Percentiles rank a stretch among this genome's conserved stretches.
Evolutionary conservation across 2,797 vertebrate genomes (phyloP).

Genomic region (Coregonus ussuriensis): DNA sequence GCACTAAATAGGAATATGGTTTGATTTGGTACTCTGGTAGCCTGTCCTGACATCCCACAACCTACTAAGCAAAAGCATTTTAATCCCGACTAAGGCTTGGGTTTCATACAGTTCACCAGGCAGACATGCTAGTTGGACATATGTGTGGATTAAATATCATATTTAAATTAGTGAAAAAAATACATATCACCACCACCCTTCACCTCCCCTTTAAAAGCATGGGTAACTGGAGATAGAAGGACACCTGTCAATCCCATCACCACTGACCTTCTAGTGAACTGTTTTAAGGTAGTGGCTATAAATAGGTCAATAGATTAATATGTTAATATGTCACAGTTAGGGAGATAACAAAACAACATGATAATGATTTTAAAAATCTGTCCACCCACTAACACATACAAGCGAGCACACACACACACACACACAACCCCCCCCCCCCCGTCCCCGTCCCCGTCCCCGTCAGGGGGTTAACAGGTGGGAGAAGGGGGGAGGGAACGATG

Average conservation of each 20-base stretch:
- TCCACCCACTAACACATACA: conserved; percentile 3
- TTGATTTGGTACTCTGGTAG: neutral
- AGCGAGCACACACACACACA: too few species aligned
- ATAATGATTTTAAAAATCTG: conserved; percentile 44
- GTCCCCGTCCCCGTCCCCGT: conserved; percentile 23
- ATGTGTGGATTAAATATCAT: conserved; percentile 59
- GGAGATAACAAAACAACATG: conserved; percentile 31
- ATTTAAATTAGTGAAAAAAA: conserved; percentile 72
- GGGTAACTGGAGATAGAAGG: conserved; percentile 55
- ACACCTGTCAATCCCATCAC: conserved; percentile 56
- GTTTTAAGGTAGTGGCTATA: conserved; percentile 63
- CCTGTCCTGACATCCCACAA: conserved; percentile 54
- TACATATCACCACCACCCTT: conserved; percentile 48
- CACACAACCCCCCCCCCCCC: too few species aligned
- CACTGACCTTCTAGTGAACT: conserved; percentile 52
- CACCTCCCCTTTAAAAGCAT: conserved; percentile 41
- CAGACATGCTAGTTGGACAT: conserved; percentile 72
- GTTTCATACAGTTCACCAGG: conserved; percentile 74
- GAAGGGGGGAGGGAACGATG: neutral
- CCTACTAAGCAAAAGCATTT: conserved; percentile 73
- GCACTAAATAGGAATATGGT: neutral
- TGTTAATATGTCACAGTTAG: conserved; percentile 55
- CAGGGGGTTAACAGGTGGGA: conserved; percentile 62
- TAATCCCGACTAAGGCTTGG: conserved; percentile 69
- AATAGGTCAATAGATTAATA: conserved; percentile 63